Percentiles rank a stretch among this genome's conserved stretches.
Evolutionary conservation across 2,888 invertebrate species (phyloP).

Genomic region (Epsilonema sp.): DNA sequence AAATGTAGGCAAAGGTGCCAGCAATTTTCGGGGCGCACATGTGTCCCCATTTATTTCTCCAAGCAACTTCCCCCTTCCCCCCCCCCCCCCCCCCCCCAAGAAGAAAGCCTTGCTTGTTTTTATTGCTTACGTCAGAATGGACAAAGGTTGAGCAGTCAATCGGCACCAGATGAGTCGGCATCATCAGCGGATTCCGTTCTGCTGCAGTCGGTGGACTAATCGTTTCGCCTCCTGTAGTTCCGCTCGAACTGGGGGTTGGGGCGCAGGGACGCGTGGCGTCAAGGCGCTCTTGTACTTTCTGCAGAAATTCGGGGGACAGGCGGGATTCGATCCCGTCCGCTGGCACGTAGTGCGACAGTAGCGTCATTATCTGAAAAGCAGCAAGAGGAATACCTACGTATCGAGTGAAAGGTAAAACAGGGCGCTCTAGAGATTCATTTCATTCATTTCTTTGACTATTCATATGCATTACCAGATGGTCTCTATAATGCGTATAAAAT

Average conservation of each 20-base stretch:
- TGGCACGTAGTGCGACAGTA: constrained; percentile 24
- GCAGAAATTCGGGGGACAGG: constrained; percentile 17
- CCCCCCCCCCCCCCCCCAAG: no score
- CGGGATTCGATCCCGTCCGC: constrained; percentile 21
- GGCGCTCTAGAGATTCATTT: no score
- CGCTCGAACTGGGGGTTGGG: no score
- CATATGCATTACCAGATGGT: no score
- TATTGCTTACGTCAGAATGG: constrained; percentile 17
- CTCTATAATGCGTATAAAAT: no score
- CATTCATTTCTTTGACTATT: no score
- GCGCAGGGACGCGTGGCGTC: background rate
- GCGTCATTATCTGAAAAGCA: constrained; percentile 15
- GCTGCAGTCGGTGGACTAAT: background rate
- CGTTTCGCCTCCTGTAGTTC: no score
- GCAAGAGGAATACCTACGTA: background rate
- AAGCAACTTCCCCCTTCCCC: no score
- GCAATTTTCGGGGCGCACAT: no score
- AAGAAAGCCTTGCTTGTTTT: no score
- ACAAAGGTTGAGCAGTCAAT: constrained; percentile 20
- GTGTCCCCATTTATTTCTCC: no score
- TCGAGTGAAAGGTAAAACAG: background rate
- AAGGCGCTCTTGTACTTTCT: constrained; percentile 15
- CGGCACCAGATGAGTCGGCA: constrained; percentile 20
- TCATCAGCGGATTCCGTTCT: constrained; percentile 11
- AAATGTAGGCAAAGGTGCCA: no score